phyloP scores from a whole-genome alignment of 2,888 invertebrate genomes.

The Lampropteryx suffumata region DNA sequence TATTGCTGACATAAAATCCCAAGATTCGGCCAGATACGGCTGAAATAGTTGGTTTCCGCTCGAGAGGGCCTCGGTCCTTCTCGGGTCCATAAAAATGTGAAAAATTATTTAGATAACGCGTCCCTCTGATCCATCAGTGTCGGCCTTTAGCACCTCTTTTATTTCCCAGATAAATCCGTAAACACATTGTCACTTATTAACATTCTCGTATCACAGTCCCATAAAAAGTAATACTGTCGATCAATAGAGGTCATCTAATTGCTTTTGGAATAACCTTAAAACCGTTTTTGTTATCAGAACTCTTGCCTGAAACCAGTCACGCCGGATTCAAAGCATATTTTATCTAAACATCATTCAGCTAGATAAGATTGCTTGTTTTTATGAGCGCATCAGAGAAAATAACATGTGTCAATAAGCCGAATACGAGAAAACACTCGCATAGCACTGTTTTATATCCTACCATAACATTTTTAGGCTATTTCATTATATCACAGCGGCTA shows the following conservation, averaged over 20 bases:
- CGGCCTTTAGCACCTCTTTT: slow-evolving; percentile 43
- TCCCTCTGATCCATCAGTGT: slow-evolving; percentile 68
- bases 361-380: slow-evolving; percentile 67
- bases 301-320: slow-evolving; percentile 33
- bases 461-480: slow-evolving; percentile 43
- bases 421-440: slow-evolving; percentile 39
- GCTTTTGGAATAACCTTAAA: slow-evolving; percentile 22
- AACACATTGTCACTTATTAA: slow-evolving; percentile 15
- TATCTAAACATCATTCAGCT: slow-evolving; percentile 54
- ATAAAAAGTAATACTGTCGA: slow-evolving; percentile 27
- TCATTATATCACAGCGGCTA: not conserved
- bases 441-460: slow-evolving; percentile 53
- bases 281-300: slow-evolving; percentile 31
- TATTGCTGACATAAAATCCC: slow-evolving; percentile 77
- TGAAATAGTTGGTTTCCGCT: slow-evolving; percentile 74
- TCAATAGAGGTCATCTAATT: slow-evolving; percentile 32
- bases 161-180: slow-evolving; percentile 22
- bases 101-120: slow-evolving; percentile 68
- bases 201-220: slow-evolving; percentile 8
- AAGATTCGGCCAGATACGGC: slow-evolving; percentile 72
- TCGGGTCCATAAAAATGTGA: slow-evolving; percentile 66
- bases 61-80: slow-evolving; percentile 56
- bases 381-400: slow-evolving; percentile 62
- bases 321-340: slow-evolving; percentile 43
- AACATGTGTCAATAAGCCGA: slow-evolving; percentile 68